Evolutionary conservation across 2,113 vertebrate species (phyloP), one percentile per base, ranked within the genome.

Genomic region (Calcarius ornatus): DNA sequence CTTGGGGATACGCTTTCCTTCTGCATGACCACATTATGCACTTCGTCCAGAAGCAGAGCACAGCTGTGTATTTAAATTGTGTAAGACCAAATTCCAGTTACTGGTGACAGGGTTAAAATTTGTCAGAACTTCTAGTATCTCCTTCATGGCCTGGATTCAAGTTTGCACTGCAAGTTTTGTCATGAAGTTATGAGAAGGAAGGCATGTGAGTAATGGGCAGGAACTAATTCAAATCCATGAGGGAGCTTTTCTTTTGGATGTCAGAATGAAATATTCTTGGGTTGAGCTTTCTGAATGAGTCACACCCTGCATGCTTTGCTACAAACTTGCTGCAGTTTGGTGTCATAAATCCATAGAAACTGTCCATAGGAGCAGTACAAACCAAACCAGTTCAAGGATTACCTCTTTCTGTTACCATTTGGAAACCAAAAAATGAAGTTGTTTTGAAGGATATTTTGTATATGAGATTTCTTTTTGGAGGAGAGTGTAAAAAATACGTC

Each of bases 1-100:
- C 93, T 72, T 75, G n/a, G 37, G 60, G 50, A 61, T 81, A 48
- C 30, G 70, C 94, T 95, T 94, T 97, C 96, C 86, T 33, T 84
- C 61, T 90, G 73, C 81, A 56, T 90, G 93, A 88, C 94, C 96
- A 81, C 90, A 81, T 96, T 81, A 91, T 68, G 65, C 14, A 3
- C 28, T 81, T 96, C 95, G 88, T 96, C 73, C 94, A 86, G 94
- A 95, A 54, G 48, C 7, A 35, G 30, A 66, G 40, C 4, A 2
- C 76, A 94, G 79, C 30, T 95, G 76, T 21, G 47, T 81, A 20
- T 83, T 86, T 88, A 81, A 86, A 60, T 77, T 76, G 42, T 69
- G 51, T 76, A 60, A 91, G 50, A 54, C 60, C 21, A 53, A 87
- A 86, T 91, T 91, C 76, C 68, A 40, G 0, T 95, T 73, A 53